A percentile compares a stretch with the other conserved stretches of the same genome.
Conservation (phyloP, 2,888 invertebrate genomes). For the Nemapogon koenigi region DNA sequence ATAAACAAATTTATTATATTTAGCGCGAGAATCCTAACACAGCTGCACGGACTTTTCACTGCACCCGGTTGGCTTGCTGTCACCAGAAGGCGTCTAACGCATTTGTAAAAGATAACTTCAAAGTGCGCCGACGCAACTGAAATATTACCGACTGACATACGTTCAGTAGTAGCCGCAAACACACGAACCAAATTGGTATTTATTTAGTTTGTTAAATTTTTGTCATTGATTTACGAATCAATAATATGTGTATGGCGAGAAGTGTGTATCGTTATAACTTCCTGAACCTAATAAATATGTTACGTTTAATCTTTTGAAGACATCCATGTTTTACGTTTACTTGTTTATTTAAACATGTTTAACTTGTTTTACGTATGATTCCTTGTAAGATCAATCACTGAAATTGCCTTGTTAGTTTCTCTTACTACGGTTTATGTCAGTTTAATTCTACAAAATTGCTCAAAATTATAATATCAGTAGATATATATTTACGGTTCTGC, state of each 20-base stretch:
- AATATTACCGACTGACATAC: conserved; percentile 8
- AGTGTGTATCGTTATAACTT: too few species aligned
- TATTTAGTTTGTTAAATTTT: conserved; percentile 3
- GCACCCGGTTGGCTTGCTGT: conserved; percentile 25
- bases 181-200: conserved; percentile 5
- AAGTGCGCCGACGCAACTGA: conserved; percentile 23
- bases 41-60: conserved; percentile 45
- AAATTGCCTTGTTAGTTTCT: too few species aligned
- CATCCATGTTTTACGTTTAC: too few species aligned
- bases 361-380: too few species aligned
- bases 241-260: not conserved
- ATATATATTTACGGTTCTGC: too few species aligned
- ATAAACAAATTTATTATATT: conserved; percentile 22
- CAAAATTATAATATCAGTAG: too few species aligned
- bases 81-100: conserved; percentile 31
- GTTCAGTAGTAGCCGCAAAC: conserved; percentile 5
- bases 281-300: too few species aligned
- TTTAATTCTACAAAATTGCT: too few species aligned
- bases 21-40: conserved; percentile 25
- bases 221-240: conserved; percentile 5
- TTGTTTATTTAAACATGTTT: too few species aligned
- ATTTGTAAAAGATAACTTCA: conserved; percentile 54
- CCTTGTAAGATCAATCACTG: too few species aligned
- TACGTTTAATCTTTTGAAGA: too few species aligned
- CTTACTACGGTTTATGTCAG: too few species aligned